phyloP scores from a whole-genome alignment of 2,888 invertebrate species.

The Zeuzera pyrina region DNA sequence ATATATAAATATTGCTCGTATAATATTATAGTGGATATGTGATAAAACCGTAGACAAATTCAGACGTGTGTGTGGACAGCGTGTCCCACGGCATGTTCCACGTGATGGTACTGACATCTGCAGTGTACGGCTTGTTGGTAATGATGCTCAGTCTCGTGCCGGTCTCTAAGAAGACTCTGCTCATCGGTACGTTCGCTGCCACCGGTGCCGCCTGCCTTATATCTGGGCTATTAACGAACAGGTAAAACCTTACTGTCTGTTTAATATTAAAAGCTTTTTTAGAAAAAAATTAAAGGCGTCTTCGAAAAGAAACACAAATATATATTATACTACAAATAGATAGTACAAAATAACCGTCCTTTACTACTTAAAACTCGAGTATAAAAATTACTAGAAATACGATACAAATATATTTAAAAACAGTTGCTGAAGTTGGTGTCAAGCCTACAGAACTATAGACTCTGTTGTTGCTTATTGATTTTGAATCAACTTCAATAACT shows the following conservation, averaged over 20 bases:
- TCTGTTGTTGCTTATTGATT: too few species aligned
- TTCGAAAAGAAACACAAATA: background rate
- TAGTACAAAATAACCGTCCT: too few species aligned
- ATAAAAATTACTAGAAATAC: too few species aligned
- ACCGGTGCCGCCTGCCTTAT: slow-evolving; percentile 39
- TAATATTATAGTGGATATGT: too few species aligned
- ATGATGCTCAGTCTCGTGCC: slow-evolving; percentile 39
- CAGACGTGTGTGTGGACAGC: slow-evolving; percentile 31
- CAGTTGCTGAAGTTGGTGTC: too few species aligned
- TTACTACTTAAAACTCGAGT: too few species aligned
- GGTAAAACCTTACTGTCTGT: slow-evolving; percentile 24
- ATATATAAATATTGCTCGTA: too few species aligned
- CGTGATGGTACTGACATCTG: slow-evolving; percentile 45
- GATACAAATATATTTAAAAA: too few species aligned
- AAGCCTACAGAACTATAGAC: too few species aligned
- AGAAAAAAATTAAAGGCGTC: background rate
- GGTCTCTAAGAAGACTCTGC: slow-evolving; percentile 42
- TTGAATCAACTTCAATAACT: too few species aligned
- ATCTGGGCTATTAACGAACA: slow-evolving; percentile 38
- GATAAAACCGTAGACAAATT: background rate
- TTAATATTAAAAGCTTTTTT: background rate
- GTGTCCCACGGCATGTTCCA: slow-evolving; percentile 46
- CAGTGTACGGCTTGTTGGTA: slow-evolving; percentile 43
- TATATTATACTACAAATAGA: too few species aligned
- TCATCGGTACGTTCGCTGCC: slow-evolving; percentile 37